Conservation (phyloP, 2,113 vertebrate genomes). For the Rhinoderma darwinii region DNA sequence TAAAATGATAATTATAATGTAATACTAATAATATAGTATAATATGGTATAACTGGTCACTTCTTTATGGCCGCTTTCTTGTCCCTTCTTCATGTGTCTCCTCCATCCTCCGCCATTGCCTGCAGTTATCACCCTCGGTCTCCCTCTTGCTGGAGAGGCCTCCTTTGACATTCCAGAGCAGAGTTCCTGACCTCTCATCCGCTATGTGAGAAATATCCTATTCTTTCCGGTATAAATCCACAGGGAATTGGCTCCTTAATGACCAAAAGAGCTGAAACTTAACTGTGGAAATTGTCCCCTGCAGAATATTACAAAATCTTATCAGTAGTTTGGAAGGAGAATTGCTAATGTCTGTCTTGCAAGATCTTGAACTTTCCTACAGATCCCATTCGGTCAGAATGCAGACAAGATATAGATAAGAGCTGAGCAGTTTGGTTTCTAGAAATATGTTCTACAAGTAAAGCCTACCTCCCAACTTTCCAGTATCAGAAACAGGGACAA, state of each 20-base stretch:
- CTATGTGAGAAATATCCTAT: slow-evolving; percentile 27
- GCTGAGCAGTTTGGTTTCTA: no score
- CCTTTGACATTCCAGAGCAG: slow-evolving; percentile 26
- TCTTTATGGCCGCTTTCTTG: neutral
- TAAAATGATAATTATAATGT: neutral
- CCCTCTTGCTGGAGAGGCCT: neutral
- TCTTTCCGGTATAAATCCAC: slow-evolving; percentile 35
- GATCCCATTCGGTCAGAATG: neutral
- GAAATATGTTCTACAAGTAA: no score
- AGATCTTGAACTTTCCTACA: neutral
- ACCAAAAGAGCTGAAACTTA: neutral
- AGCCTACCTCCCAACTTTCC: no score
- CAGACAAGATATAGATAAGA: no score
- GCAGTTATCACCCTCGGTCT: neutral
- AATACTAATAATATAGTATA: no score
- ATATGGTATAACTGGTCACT: neutral
- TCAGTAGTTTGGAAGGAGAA: neutral
- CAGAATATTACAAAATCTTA: neutral
- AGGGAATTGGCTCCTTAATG: slow-evolving; percentile 23
- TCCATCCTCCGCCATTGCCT: neutral
- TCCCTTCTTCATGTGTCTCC: neutral
- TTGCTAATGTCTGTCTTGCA: neutral
- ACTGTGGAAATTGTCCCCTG: neutral
- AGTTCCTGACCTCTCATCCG: slow-evolving; percentile 46
- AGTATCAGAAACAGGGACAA: no score